phyloP scores from a whole-genome alignment of 2,888 invertebrate genomes.

The Hyalella azteca region DNA sequence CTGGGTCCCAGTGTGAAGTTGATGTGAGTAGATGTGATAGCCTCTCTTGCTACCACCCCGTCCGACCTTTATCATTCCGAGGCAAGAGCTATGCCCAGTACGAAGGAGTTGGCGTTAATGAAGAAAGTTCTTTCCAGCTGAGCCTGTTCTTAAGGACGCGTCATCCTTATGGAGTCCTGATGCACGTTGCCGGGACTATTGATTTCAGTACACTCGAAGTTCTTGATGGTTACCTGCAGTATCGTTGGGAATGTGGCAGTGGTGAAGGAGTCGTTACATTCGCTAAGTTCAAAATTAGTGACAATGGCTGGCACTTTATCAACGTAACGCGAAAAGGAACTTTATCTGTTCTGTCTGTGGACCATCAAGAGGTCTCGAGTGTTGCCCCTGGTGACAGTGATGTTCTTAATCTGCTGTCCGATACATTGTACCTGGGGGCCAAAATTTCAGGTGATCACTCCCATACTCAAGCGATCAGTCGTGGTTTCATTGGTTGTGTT shows the following conservation, averaged over 20 bases:
- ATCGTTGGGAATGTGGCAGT: slow-evolving; percentile 89
- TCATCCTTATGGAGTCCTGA: slow-evolving; percentile 81
- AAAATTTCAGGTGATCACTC: slow-evolving; percentile 68
- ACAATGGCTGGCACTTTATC: slow-evolving; percentile 82
- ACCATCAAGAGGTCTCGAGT: slow-evolving; percentile 63
- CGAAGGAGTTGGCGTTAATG: slow-evolving; percentile 66
- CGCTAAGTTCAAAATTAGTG: slow-evolving; percentile 76
- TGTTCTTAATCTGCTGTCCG: slow-evolving; percentile 83
- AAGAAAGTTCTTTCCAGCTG: slow-evolving; percentile 72
- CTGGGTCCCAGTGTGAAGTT: slow-evolving; percentile 72
- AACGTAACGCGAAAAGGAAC: slow-evolving; percentile 82
- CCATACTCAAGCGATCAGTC: slow-evolving; percentile 42
- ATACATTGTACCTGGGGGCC: slow-evolving; percentile 83
- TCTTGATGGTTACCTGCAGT: slow-evolving; percentile 83
- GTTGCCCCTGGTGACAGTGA: slow-evolving; percentile 80
- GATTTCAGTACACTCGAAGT: slow-evolving; percentile 90
- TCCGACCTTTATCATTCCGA: slow-evolving; percentile 78
- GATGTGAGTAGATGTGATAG: slow-evolving; percentile 73
- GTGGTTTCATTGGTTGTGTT: slow-evolving; percentile 89
- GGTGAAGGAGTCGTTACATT: slow-evolving; percentile 85
- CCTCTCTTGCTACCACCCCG: slow-evolving; percentile 74
- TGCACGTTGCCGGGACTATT: slow-evolving; percentile 83
- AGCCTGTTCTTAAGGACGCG: slow-evolving; percentile 82
- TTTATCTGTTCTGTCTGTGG: slow-evolving; percentile 75
- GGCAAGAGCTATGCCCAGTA: slow-evolving; percentile 84